These are phyloP conservation scores for Drosophila neonasuta DNA, from an alignment of 2,888 invertebrate genomes.

Conservation along the genomic window DNA sequence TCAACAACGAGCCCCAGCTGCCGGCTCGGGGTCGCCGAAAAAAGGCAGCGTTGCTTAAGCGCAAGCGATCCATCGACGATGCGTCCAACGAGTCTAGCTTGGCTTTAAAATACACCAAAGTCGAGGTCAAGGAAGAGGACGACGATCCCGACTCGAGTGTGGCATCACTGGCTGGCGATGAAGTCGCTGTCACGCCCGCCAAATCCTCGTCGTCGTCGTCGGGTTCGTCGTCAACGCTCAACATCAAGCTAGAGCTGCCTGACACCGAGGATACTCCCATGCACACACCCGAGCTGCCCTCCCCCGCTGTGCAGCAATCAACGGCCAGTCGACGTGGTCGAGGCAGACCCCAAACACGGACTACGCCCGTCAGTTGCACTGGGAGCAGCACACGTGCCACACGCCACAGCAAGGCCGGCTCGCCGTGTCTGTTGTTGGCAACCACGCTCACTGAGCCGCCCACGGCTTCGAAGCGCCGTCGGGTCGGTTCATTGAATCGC, in stretches of 20 bases:
- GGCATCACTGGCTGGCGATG: constrained; percentile 16
- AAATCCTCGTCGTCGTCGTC: constrained; percentile 6
- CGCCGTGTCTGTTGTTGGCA: constrained; percentile 58
- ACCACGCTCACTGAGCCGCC: constrained; percentile 39
- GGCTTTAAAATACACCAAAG: constrained; percentile 65
- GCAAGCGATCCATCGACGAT: constrained; percentile 74
- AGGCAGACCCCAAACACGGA: constrained; percentile 60
- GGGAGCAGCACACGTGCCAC: constrained; percentile 71
- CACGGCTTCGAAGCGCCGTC: constrained; percentile 50
- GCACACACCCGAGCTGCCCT: constrained; percentile 33
- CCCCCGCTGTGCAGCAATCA: constrained; percentile 44
- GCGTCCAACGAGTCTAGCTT: constrained; percentile 7
- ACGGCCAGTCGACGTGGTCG: constrained; percentile 52
- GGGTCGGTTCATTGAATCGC: constrained; percentile 54
- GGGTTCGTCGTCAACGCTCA: not conserved
- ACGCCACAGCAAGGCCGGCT: constrained; percentile 68
- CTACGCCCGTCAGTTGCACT: constrained; percentile 20
- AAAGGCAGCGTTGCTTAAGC: constrained; percentile 59
- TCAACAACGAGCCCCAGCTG: constrained; percentile 51
- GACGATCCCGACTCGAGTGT: constrained; percentile 31
- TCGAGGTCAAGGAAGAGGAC: constrained; percentile 60
- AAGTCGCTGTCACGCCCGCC: constrained; percentile 26
- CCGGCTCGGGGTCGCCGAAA: constrained; percentile 62
- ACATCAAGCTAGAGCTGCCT: constrained; percentile 74
- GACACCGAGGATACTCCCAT: constrained; percentile 63